Evolutionary conservation across 2,888 invertebrate genomes (phyloP).

Genomic region (Cacoxenus indagator): DNA sequence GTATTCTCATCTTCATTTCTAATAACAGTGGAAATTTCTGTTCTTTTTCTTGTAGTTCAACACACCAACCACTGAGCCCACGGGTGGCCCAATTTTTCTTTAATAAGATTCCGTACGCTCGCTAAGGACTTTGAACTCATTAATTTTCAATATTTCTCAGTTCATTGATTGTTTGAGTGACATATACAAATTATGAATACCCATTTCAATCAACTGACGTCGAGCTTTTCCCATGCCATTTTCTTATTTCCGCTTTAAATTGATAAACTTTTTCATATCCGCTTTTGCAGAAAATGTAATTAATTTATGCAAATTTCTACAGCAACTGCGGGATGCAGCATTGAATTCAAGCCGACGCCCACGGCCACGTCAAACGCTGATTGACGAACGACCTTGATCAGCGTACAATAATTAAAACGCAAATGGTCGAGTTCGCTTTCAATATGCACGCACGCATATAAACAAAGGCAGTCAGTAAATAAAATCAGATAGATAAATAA

Average conservation of each 20-base stretch:
- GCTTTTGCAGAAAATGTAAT: slow-evolving; percentile 10
- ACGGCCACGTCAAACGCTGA: background rate
- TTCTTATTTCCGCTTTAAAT: background rate
- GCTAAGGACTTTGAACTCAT: too few species aligned
- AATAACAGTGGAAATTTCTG: too few species aligned
- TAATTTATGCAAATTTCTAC: slow-evolving; percentile 12
- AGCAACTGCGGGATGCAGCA: too few species aligned
- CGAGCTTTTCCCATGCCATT: too few species aligned
- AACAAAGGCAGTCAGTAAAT: background rate
- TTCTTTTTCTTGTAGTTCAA: too few species aligned
- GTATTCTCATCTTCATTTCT: too few species aligned
- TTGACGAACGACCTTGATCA: background rate
- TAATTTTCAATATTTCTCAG: too few species aligned
- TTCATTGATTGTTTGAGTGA: too few species aligned
- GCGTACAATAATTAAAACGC: background rate
- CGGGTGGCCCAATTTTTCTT: too few species aligned
- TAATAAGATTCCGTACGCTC: too few species aligned
- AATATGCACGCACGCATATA: background rate
- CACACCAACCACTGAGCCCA: too few species aligned
- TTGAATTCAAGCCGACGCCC: background rate
- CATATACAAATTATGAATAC: too few species aligned
- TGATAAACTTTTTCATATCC: slow-evolving; percentile 4
- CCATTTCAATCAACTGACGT: background rate
- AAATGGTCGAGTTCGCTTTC: background rate
- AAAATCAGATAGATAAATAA: background rate